Conservation (phyloP, 2,888 invertebrate species). For the Aromia moschata region DNA sequence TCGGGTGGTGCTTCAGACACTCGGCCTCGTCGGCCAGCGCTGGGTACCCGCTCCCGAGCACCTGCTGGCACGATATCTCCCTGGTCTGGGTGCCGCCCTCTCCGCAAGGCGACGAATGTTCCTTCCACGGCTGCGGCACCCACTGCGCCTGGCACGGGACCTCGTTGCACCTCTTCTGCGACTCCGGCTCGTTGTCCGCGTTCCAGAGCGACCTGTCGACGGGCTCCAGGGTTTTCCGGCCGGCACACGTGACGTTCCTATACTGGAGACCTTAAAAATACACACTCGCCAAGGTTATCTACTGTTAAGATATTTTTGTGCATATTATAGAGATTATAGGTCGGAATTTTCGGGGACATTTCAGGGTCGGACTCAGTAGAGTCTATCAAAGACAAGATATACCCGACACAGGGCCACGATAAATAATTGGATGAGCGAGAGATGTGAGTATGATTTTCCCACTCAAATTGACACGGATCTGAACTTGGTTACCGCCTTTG, state of each 20-base stretch:
- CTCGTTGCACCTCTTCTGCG: slow-evolving; percentile 76
- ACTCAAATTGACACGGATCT: no score
- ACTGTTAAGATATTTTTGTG: no score
- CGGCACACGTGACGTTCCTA: slow-evolving; percentile 83
- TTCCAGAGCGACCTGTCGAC: slow-evolving; percentile 85
- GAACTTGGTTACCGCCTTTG: no score
- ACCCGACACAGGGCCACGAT: no score
- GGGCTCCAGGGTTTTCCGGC: slow-evolving; percentile 74
- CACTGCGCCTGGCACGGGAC: slow-evolving; percentile 84
- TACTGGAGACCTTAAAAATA: slow-evolving; percentile 76
- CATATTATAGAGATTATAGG: no score
- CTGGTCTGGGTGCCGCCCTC: slow-evolving; percentile 76
- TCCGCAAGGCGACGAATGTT: slow-evolving; percentile 86
- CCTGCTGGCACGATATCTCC: slow-evolving; percentile 82
- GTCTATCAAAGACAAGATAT: no score
- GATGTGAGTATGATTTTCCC: no score
- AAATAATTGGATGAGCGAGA: no score
- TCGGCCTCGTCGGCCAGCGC: slow-evolving; percentile 78
- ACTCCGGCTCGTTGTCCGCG: slow-evolving; percentile 74
- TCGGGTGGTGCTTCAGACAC: slow-evolving; percentile 74
- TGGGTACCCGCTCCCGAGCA: slow-evolving; percentile 75
- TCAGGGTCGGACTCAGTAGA: no score
- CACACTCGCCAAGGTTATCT: no score
- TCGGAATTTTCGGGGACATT: no score
- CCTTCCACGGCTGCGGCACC: slow-evolving; percentile 80